Conservation (phyloP, 2,113 vertebrate species). For the Cinclus cinclus region DNA sequence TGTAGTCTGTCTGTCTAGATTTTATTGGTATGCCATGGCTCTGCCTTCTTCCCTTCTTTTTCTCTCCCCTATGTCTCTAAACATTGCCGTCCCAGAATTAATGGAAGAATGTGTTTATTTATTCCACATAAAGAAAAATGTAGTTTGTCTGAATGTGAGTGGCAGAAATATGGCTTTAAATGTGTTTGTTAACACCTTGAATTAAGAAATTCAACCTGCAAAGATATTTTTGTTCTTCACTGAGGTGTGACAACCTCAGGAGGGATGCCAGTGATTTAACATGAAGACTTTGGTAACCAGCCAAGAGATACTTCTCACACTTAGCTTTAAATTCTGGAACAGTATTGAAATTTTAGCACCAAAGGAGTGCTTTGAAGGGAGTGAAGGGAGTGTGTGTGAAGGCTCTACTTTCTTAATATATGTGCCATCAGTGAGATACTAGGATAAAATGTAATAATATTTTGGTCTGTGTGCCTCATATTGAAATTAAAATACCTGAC, state of each 20-base stretch:
- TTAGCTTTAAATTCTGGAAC: background rate
- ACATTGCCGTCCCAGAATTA: background rate
- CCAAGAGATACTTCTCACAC: background rate
- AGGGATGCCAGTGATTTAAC: background rate
- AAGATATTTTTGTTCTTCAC: background rate
- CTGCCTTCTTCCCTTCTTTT: background rate
- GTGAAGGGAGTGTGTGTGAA: background rate
- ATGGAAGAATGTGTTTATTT: background rate
- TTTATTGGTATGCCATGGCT: background rate
- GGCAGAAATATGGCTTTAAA: background rate
- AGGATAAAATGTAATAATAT: background rate
- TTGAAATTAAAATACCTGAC: slow-evolving; percentile 12
- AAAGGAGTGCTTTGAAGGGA: too few relatives aligned
- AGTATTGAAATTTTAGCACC: background rate
- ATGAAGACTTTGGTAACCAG: background rate
- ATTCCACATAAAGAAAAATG: background rate
- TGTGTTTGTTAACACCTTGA: background rate
- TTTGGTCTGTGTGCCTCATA: background rate
- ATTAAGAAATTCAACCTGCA: background rate
- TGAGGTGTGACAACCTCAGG: background rate
- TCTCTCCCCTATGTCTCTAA: background rate
- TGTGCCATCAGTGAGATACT: background rate
- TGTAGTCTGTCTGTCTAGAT: background rate
- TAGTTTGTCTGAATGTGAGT: background rate
- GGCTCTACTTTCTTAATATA: background rate